These are phyloP conservation scores for Grantiella picta DNA, from an alignment of 2,113 vertebrate species.

Conservation along the genomic window DNA sequence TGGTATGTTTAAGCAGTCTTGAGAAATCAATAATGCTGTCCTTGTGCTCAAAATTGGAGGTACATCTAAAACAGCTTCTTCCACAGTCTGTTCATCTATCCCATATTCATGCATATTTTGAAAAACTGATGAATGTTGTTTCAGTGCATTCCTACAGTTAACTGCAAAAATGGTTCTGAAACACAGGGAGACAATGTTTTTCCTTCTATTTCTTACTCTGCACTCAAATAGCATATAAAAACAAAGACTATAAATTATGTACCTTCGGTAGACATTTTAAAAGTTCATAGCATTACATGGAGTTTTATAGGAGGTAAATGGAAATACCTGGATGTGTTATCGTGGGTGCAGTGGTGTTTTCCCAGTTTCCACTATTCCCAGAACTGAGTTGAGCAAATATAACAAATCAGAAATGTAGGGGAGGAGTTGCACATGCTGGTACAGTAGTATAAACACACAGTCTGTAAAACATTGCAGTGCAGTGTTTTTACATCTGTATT, in stretches of 20 bases:
- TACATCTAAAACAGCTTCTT: not conserved
- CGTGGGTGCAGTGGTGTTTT: not conserved
- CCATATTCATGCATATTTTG: not conserved
- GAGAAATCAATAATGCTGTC: not conserved
- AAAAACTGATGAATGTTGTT: not conserved
- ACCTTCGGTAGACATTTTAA: not conserved
- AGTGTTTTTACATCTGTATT: constrained; percentile 10
- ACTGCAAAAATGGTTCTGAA: not conserved
- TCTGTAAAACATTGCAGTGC: not conserved
- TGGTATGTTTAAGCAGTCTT: not conserved
- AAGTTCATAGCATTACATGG: not conserved
- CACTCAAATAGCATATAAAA: not conserved
- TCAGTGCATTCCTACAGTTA: not conserved
- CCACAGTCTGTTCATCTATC: not conserved
- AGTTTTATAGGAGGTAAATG: not conserved
- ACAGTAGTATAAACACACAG: not conserved
- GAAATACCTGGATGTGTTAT: not conserved
- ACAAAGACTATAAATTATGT: not conserved
- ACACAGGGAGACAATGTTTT: not conserved
- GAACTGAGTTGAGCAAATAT: not conserved
- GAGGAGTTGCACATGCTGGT: not conserved
- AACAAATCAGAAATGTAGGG: not conserved
- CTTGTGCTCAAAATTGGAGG: not conserved
- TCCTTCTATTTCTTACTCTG: not conserved
- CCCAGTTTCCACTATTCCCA: not conserved